phyloP scores from a whole-genome alignment of 2,888 invertebrate species.

The Eilema sororculum region DNA sequence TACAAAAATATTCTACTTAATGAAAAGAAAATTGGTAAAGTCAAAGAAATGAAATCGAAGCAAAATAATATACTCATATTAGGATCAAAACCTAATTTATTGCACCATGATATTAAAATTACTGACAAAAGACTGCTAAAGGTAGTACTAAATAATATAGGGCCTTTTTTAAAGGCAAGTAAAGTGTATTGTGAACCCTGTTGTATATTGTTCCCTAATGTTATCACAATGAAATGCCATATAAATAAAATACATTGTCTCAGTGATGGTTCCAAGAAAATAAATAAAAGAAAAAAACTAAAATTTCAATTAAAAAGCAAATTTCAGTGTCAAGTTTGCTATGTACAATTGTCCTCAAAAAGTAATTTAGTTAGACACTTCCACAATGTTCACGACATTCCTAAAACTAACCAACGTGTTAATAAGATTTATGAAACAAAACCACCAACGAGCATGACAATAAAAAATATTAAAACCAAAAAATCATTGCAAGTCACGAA shows the following conservation, averaged over 20 bases:
- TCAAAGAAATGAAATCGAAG: slow-evolving; percentile 18
- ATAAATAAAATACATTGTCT: slow-evolving; percentile 38
- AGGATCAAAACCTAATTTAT: slow-evolving; percentile 60
- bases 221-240: slow-evolving; percentile 43
- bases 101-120: slow-evolving; percentile 22
- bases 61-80: slow-evolving; percentile 64
- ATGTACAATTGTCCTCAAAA: slow-evolving; percentile 34
- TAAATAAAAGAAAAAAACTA: slow-evolving; percentile 9
- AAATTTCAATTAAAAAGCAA: slow-evolving; percentile 18
- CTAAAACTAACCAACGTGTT: neutral
- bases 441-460: slow-evolving; percentile 7
- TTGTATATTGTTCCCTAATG: slow-evolving; percentile 66
- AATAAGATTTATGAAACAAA: neutral
- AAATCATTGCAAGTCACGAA: slow-evolving; percentile 15
- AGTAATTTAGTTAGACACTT: slow-evolving; percentile 54
- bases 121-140: slow-evolving; percentile 43
- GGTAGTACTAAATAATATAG: slow-evolving; percentile 60
- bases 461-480: neutral
- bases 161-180: slow-evolving; percentile 58
- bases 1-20: neutral
- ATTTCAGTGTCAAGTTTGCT: slow-evolving; percentile 56
- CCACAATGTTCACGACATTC: slow-evolving; percentile 46
- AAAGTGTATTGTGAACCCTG: slow-evolving; percentile 69
- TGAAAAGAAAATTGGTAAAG: neutral
- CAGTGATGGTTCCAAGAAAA: slow-evolving; percentile 16